These are phyloP conservation scores for Mycogona germanica DNA, from an alignment of 2,888 invertebrate species.

Conservation along the genomic window DNA sequence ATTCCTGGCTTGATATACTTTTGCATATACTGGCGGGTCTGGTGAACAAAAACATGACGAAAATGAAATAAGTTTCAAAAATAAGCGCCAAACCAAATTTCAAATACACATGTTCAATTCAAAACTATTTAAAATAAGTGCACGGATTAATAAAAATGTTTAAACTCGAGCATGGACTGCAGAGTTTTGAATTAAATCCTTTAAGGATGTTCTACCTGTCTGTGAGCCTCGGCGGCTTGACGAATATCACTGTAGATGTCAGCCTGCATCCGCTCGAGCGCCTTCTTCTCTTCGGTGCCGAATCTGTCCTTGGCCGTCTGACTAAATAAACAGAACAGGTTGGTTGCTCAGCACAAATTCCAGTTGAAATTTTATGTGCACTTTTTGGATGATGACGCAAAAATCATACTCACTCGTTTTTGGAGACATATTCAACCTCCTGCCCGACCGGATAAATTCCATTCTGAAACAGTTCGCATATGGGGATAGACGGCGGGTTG, in stretches of 20 bases:
- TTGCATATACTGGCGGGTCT: constrained; percentile 83
- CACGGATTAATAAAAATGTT: no score
- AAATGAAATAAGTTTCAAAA: constrained; percentile 7
- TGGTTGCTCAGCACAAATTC: background rate
- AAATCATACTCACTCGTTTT: constrained; percentile 51
- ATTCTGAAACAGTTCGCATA: constrained; percentile 71
- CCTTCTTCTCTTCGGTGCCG: constrained; percentile 67
- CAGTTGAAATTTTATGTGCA: constrained; percentile 15
- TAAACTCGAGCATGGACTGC: no score
- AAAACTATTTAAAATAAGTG: no score
- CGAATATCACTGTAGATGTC: constrained; percentile 92
- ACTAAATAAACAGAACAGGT: no score
- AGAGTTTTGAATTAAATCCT: no score
- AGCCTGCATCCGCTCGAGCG: constrained; percentile 76
- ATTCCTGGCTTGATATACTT: constrained; percentile 95
- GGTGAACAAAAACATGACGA: constrained; percentile 23
- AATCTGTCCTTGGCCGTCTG: constrained; percentile 76
- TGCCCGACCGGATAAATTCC: constrained; percentile 78
- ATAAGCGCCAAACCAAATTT: background rate
- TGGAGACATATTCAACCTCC: constrained; percentile 66
- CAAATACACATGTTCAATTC: background rate
- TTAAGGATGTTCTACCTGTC: constrained; percentile 62
- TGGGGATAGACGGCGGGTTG: constrained; percentile 74
- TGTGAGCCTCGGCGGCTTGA: constrained; percentile 93
- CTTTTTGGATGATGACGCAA: no score